These are phyloP conservation scores for Stratiomys singularior DNA, from an alignment of 2,888 invertebrate genomes.

Conservation along the genomic window DNA sequence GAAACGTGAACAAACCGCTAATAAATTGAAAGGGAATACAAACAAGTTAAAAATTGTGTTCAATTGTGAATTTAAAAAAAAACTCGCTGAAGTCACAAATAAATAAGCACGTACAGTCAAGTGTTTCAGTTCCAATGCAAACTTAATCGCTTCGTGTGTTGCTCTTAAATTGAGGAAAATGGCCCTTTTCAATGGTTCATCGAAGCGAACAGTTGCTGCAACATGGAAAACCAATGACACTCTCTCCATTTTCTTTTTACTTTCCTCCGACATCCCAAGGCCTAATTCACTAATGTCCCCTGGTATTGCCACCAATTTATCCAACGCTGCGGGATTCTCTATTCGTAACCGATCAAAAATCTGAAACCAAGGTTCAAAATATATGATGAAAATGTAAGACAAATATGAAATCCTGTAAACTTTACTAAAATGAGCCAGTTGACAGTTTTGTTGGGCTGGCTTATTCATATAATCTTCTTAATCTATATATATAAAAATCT, in stretches of 20 bases:
- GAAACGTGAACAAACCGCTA: constrained; percentile 27
- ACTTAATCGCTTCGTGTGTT: constrained; percentile 69
- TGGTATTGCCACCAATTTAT: constrained; percentile 71
- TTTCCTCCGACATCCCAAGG: constrained; percentile 68
- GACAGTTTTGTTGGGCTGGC: no score
- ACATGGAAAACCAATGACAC: constrained; percentile 76
- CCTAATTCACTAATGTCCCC: constrained; percentile 70
- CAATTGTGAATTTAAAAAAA: no score
- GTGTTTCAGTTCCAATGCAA: constrained; percentile 67
- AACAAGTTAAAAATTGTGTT: no score
- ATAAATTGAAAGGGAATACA: not conserved
- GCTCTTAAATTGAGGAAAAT: constrained; percentile 70
- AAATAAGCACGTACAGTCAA: constrained; percentile 65
- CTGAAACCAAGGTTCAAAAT: constrained; percentile 6
- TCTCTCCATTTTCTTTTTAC: constrained; percentile 67
- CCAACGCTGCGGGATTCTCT: constrained; percentile 67
- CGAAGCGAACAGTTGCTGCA: constrained; percentile 80
- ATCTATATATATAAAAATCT: no score
- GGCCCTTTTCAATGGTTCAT: constrained; percentile 74
- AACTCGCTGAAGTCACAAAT: no score
- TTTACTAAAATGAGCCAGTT: no score
- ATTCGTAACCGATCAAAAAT: constrained; percentile 57
- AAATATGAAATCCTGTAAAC: no score
- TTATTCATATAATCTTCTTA: no score
- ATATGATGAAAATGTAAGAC: not conserved